Conservation (phyloP, 2,888 invertebrate species). For the Scrobipalpa costella region DNA sequence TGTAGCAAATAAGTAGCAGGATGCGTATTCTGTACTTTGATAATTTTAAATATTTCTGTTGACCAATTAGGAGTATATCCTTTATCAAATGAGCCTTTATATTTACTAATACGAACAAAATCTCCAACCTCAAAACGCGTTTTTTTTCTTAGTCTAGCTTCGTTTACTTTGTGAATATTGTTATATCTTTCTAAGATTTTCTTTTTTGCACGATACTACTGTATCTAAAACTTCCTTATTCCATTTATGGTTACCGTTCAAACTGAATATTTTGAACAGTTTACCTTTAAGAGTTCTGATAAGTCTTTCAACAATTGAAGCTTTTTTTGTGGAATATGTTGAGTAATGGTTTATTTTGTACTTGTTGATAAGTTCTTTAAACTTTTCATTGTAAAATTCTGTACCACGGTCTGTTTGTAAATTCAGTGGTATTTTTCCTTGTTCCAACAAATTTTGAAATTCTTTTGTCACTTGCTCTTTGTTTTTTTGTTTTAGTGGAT, state of each 20-base stretch:
- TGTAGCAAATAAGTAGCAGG: background rate
- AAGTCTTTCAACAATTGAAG: slow-evolving; percentile 30
- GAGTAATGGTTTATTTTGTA: slow-evolving; percentile 39
- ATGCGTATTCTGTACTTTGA: slow-evolving; percentile 38
- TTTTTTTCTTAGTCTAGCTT: no score
- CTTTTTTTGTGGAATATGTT: slow-evolving; percentile 31
- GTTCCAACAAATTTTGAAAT: slow-evolving; percentile 10
- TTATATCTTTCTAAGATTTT: no score
- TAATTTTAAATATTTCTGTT: slow-evolving; percentile 45
- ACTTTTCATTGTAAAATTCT: slow-evolving; percentile 40
- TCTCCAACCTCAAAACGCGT: slow-evolving; percentile 37
- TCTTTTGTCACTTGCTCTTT: no score
- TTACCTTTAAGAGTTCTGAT: slow-evolving; percentile 20
- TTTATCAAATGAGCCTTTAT: slow-evolving; percentile 38
- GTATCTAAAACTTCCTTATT: background rate
- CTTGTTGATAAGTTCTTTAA: slow-evolving; percentile 38
- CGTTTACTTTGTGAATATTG: no score
- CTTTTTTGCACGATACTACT: no score
- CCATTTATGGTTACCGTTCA: background rate
- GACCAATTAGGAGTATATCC: slow-evolving; percentile 48
- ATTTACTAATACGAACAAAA: slow-evolving; percentile 37
- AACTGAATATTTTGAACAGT: background rate
- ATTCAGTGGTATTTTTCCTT: slow-evolving; percentile 28
- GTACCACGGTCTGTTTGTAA: slow-evolving; percentile 37
- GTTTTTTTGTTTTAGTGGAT: slow-evolving; percentile 29